A percentile compares a stretch with the other conserved stretches of the same genome.
These are phyloP conservation scores for Oplegnathus fasciatus DNA, from an alignment of 2,113 vertebrate genomes.

Conservation along the genomic window DNA sequence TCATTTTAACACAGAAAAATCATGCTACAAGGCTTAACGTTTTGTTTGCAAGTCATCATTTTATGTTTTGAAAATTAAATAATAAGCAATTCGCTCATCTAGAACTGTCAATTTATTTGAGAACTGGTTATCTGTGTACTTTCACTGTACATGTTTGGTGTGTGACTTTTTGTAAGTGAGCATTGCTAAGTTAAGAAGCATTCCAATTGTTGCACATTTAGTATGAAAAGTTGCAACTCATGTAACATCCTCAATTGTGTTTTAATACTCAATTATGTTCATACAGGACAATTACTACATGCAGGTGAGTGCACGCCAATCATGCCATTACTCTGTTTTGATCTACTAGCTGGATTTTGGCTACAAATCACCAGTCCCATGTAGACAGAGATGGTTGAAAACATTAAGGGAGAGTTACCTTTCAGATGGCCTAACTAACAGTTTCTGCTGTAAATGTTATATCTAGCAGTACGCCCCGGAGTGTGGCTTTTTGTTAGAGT, in stretches of 20 bases:
- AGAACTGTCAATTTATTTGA: not conserved
- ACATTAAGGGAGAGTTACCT: constrained; percentile 18
- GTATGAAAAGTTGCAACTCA: not conserved
- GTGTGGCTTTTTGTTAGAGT: constrained; percentile 46
- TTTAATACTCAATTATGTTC: not conserved
- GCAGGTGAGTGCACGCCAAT: not conserved
- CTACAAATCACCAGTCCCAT: not conserved
- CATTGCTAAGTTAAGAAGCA: not conserved
- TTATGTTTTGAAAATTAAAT: not conserved
- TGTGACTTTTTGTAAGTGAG: not conserved
- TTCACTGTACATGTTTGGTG: not conserved
- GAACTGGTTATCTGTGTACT: not conserved
- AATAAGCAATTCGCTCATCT: no score
- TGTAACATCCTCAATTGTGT: not conserved
- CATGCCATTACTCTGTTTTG: not conserved
- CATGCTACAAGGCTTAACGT: not conserved
- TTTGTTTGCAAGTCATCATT: not conserved
- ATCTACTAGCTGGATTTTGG: not conserved
- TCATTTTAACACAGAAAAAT: not conserved
- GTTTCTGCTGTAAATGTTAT: constrained; percentile 39
- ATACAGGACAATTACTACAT: not conserved
- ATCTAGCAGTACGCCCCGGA: constrained; percentile 24
- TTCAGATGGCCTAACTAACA: constrained; percentile 11
- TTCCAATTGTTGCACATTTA: not conserved
- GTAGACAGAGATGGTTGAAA: constrained; percentile 14